Evolutionary conservation across 2,113 vertebrate genomes (phyloP).

Genomic region (Clinocottus analis): DNA sequence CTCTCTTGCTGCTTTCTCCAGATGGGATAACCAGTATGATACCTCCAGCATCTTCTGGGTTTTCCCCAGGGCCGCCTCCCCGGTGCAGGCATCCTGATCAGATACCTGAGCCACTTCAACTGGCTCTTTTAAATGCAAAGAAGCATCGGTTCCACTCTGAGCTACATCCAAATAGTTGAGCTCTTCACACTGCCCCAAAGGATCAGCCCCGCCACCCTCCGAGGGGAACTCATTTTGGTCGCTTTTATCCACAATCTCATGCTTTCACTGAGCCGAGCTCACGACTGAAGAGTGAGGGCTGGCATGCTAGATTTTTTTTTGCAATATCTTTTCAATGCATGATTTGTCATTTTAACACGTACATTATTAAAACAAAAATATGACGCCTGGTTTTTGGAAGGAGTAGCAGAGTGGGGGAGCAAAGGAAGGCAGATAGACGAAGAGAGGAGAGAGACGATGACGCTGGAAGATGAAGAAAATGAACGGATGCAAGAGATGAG

Average conservation of each 20-base stretch:
- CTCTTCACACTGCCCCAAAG: not conserved
- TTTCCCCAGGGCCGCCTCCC: not conserved
- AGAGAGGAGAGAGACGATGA: not conserved
- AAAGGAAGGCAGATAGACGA: not conserved
- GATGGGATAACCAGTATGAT: not conserved
- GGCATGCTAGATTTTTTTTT: not conserved
- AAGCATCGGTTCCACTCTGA: not conserved
- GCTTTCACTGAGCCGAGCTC: not conserved
- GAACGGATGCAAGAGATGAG: not conserved
- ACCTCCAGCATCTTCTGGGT: not conserved
- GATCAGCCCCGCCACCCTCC: not conserved
- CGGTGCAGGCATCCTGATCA: not conserved
- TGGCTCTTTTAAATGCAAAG: not conserved
- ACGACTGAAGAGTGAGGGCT: not conserved
- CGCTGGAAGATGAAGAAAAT: not conserved
- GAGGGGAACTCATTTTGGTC: not conserved
- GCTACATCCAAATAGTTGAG: not conserved
- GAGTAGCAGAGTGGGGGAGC: not conserved
- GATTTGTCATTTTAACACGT: not conserved
- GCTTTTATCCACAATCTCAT: not conserved
- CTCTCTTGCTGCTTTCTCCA: not conserved
- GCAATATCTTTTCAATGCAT: not conserved
- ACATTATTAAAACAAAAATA: not conserved
- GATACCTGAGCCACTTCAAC: not conserved
- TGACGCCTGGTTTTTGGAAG: not conserved